These are phyloP conservation scores for Pteruthius melanotis DNA, from an alignment of 2,113 vertebrate species.

Conservation along the genomic window DNA sequence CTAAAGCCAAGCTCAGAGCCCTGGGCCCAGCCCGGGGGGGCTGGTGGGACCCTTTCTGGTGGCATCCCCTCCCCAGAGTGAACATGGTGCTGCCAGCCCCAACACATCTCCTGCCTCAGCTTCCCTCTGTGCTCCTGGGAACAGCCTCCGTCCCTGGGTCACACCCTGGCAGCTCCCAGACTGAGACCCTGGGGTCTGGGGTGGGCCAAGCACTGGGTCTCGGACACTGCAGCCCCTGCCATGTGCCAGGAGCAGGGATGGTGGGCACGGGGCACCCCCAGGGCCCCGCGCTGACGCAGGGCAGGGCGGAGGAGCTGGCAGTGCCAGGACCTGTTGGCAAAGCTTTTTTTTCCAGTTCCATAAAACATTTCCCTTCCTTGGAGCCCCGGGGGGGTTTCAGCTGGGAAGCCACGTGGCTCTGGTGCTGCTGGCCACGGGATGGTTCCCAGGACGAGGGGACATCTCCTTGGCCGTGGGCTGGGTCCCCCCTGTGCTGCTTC, in stretches of 20 bases:
- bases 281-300: background rate
- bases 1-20: background rate
- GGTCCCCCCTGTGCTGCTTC: background rate
- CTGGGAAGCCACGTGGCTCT: conserved; percentile 14
- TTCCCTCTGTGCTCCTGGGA: background rate
- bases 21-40: accelerated
- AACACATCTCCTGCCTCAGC: background rate
- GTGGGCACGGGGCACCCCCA: background rate
- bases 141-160: accelerated
- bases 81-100: accelerated
- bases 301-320: background rate
- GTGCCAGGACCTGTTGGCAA: background rate
- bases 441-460: background rate
- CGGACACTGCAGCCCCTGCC: accelerated
- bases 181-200: background rate
- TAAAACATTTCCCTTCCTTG: conserved; percentile 24
- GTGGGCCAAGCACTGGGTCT: accelerated
- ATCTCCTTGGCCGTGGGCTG: background rate
- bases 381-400: background rate
- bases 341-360: background rate
- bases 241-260: background rate
- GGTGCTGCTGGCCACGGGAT: background rate
- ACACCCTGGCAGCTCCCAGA: background rate
- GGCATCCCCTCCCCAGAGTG: accelerated
- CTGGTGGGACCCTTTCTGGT: background rate